Conservation (phyloP, 2,888 invertebrate species). For the Apoderus coryli region DNA sequence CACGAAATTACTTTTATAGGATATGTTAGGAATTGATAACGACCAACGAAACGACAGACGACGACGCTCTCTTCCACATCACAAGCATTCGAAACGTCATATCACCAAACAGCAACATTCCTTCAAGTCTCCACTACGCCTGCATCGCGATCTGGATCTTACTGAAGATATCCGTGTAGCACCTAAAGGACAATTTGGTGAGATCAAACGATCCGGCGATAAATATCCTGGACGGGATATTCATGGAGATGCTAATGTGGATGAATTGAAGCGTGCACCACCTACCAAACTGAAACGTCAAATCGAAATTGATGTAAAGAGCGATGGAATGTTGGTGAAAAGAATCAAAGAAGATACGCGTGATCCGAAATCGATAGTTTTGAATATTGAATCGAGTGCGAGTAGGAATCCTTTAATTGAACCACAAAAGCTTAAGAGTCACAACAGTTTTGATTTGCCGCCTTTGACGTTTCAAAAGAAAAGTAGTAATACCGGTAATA, state of each 20-base stretch:
- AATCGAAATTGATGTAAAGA: conserved; percentile 17
- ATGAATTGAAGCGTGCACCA: background rate
- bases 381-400: conserved; percentile 16
- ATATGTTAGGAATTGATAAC: too few relatives aligned
- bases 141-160: too few relatives aligned
- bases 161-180: conserved; percentile 13
- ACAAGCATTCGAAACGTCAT: background rate
- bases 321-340: conserved; percentile 20
- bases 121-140: too few relatives aligned
- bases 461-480: background rate
- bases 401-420: background rate
- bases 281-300: conserved; percentile 10
- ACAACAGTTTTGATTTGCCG: too few relatives aligned
- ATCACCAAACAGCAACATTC: too few relatives aligned
- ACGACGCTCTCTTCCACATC: too few relatives aligned
- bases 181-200: conserved; percentile 14
- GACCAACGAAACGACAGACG: too few relatives aligned
- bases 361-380: conserved; percentile 18
- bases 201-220: conserved; percentile 14
- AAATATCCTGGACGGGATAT: conserved; percentile 15
- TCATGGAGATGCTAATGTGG: background rate
- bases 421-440: background rate
- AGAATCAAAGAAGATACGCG: conserved; percentile 17
- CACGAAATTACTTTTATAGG: too few relatives aligned
- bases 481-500: background rate